phyloP scores from a whole-genome alignment of 2,113 vertebrate genomes.

The Saccopteryx leptura region DNA sequence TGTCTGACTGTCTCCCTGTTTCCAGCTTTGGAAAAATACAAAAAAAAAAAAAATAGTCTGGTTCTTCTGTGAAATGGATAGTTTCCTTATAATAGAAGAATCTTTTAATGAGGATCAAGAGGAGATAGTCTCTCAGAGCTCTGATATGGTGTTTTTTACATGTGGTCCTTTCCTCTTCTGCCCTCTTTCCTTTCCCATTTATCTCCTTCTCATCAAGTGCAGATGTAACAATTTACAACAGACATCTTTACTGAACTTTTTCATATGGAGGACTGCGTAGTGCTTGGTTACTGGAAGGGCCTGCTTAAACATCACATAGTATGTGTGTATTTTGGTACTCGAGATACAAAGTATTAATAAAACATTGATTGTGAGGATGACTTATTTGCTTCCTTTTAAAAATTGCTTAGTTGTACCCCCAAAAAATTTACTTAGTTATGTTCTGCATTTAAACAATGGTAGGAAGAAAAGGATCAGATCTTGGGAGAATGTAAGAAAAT shows the following conservation, averaged over 20 bases:
- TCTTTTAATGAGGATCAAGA: slow-evolving; percentile 59
- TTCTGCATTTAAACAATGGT: slow-evolving; percentile 35
- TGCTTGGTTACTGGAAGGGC: not conserved
- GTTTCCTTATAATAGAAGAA: slow-evolving; percentile 52
- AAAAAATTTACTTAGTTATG: slow-evolving; percentile 31
- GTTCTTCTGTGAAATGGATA: slow-evolving; percentile 1
- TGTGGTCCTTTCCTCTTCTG: not conserved
- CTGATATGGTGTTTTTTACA: slow-evolving; percentile 22
- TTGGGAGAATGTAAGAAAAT: slow-evolving; percentile 42
- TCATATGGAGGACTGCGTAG: not conserved
- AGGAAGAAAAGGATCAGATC: slow-evolving; percentile 43
- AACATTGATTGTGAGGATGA: slow-evolving; percentile 21
- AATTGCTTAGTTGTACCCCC: slow-evolving; percentile 4
- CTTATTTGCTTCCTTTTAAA: slow-evolving; percentile 62
- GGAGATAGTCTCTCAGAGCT: not conserved
- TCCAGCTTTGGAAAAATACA: too few relatives aligned
- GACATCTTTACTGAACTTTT: not conserved
- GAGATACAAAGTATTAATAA: slow-evolving; percentile 40
- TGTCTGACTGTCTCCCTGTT: too few relatives aligned
- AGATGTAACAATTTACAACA: not conserved
- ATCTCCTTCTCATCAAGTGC: slow-evolving; percentile 33
- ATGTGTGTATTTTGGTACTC: slow-evolving; percentile 26
- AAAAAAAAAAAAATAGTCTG: not conserved
- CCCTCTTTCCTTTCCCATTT: slow-evolving; percentile 12
- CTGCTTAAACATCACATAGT: not conserved